These are phyloP conservation scores for Netelia fuscicornis DNA, from an alignment of 2,888 invertebrate species.

Conservation along the genomic window DNA sequence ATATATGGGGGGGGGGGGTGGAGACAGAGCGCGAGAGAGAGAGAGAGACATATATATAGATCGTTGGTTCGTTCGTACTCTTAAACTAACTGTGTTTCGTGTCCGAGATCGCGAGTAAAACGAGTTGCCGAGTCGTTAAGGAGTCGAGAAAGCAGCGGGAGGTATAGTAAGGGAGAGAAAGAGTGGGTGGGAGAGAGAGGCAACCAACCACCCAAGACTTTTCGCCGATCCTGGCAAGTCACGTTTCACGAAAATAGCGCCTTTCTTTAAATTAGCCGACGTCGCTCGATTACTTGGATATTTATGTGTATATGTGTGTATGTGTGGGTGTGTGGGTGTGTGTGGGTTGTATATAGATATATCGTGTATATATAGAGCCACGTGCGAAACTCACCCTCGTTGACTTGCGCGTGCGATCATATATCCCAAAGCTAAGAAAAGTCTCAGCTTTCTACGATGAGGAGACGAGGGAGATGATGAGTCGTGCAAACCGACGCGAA, in stretches of 20 bases:
- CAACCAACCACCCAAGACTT: conserved; percentile 51
- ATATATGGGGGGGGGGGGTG: no score
- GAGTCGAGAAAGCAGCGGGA: conserved; percentile 56
- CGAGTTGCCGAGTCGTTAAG: conserved; percentile 80
- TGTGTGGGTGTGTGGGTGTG: neutral
- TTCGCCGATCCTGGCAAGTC: conserved; percentile 70
- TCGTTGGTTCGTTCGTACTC: neutral
- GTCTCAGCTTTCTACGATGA: neutral
- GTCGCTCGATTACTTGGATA: conserved; percentile 60
- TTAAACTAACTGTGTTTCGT: conserved; percentile 76
- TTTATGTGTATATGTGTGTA: neutral
- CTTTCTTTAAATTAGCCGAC: conserved; percentile 74
- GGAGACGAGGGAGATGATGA: neutral
- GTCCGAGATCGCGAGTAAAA: conserved; percentile 80
- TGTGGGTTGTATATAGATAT: neutral
- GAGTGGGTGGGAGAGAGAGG: neutral
- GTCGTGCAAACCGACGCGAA: neutral
- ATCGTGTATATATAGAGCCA: neutral
- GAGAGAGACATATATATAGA: conserved; percentile 10
- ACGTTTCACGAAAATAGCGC: conserved; percentile 74
- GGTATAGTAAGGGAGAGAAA: neutral
- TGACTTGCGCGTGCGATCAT: neutral
- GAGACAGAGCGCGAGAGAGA: no score
- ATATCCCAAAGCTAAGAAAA: neutral
- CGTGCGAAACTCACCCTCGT: neutral